Evolutionary conservation across 2,797 vertebrate species (phyloP).

Genomic region (Smutsia gigantea): DNA sequence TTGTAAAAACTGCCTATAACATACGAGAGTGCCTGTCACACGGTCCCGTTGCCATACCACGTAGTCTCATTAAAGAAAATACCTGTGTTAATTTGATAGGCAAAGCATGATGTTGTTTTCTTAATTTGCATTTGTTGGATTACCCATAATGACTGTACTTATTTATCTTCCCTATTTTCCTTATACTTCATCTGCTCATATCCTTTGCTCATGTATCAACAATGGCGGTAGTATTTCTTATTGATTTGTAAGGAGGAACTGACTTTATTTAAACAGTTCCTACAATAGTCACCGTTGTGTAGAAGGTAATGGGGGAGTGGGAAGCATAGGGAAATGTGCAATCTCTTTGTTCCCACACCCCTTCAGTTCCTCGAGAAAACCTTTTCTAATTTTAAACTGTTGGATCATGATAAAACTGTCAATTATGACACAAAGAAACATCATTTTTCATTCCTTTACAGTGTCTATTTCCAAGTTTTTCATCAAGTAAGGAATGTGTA

Average conservation of each 20-base stretch:
- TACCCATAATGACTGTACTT: not conserved
- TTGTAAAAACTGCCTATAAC: not conserved
- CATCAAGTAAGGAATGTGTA: no score
- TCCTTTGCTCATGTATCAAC: not conserved
- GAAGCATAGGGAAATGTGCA: not conserved
- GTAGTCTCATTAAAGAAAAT: not conserved
- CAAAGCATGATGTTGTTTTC: not conserved
- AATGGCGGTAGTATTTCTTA: not conserved
- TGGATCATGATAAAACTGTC: not conserved
- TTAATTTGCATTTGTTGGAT: not conserved
- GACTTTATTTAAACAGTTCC: not conserved
- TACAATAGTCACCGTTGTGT: not conserved
- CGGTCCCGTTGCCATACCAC: not conserved
- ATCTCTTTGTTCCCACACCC: not conserved
- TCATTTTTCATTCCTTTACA: not conserved
- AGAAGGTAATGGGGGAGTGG: not conserved
- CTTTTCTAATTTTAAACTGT: not conserved
- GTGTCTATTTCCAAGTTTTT: not conserved
- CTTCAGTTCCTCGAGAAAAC: fast-evolving
- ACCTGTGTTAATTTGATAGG: not conserved
- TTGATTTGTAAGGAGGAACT: not conserved
- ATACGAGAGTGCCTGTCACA: not conserved
- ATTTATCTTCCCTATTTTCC: not conserved
- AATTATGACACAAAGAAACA: not conserved
- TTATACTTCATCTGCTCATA: not conserved